Conservation (phyloP, 1,140 invertebrate genomes). For the Centruroides vittatus region DNA sequence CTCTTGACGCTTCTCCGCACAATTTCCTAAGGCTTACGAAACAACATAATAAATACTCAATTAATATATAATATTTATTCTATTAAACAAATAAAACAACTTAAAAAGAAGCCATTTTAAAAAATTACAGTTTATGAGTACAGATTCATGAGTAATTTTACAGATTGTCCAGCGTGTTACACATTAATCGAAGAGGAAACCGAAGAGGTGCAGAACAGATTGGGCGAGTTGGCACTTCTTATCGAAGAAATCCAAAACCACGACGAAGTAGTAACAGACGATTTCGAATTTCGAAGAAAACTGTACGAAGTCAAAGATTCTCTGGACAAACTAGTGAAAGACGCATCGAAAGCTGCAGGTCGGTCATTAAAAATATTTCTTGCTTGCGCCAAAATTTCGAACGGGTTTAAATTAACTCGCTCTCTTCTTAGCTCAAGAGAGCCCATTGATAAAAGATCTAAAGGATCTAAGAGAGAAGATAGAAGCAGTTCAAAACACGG, state of each 20-base stretch:
- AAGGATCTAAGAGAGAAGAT: too few species aligned
- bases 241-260: constrained; percentile 39
- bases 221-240: constrained; percentile 52
- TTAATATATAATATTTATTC: too few species aligned
- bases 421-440: too few species aligned
- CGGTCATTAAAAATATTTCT: not conserved
- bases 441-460: too few species aligned
- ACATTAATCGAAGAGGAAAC: constrained; percentile 78
- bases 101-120: too few species aligned
- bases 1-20: too few species aligned
- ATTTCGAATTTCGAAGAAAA: constrained; percentile 63
- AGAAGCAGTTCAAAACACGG: constrained; percentile 33
- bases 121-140: too few species aligned
- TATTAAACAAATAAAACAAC: too few species aligned
- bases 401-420: not conserved
- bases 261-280: constrained; percentile 60
- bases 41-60: too few species aligned
- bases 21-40: too few species aligned
- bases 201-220: constrained; percentile 53
- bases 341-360: constrained; percentile 21
- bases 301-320: constrained; percentile 47
- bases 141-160: too few species aligned
- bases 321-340: constrained; percentile 24
- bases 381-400: not conserved
- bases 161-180: constrained; percentile 73